A percentile compares a stretch with the other conserved stretches of the same genome.
Evolutionary conservation across 2,113 vertebrate species (phyloP).

Genomic region (Manacus vitellinus): DNA sequence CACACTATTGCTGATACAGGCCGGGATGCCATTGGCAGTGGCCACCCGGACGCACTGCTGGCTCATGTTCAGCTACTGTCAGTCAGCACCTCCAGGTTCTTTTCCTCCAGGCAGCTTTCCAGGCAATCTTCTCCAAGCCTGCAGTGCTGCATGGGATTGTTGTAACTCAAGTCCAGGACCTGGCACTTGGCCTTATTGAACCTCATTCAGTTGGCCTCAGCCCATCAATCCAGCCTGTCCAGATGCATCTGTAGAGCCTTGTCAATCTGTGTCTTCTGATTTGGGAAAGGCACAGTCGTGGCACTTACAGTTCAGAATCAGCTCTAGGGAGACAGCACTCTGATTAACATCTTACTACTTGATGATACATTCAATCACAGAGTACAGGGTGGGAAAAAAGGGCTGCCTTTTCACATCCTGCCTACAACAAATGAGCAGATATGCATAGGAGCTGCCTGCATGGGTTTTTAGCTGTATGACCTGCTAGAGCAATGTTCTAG

Average conservation of each 20-base stretch:
- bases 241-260: neutral
- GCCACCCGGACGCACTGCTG: neutral
- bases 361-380: neutral
- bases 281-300: neutral
- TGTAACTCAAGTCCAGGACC: neutral
- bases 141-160: neutral
- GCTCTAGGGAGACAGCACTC: neutral
- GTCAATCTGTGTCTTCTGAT: neutral
- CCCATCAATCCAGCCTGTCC: neutral
- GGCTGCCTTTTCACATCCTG: neutral
- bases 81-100: neutral
- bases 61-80: neutral
- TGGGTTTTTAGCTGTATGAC: neutral
- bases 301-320: neutral
- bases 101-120: neutral
- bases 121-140: neutral
- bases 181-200: neutral
- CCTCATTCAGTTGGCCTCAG: neutral
- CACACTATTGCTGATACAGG: rapidly evolving
- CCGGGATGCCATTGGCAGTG: neutral
- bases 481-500: neutral
- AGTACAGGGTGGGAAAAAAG: neutral
- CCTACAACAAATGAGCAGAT: neutral
- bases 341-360: neutral
- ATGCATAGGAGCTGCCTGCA: neutral